Percentiles rank a stretch among this genome's conserved stretches.
Evolutionary conservation across 2,113 vertebrate species (phyloP).

Genomic region (Cyrtonyx montezumae): DNA sequence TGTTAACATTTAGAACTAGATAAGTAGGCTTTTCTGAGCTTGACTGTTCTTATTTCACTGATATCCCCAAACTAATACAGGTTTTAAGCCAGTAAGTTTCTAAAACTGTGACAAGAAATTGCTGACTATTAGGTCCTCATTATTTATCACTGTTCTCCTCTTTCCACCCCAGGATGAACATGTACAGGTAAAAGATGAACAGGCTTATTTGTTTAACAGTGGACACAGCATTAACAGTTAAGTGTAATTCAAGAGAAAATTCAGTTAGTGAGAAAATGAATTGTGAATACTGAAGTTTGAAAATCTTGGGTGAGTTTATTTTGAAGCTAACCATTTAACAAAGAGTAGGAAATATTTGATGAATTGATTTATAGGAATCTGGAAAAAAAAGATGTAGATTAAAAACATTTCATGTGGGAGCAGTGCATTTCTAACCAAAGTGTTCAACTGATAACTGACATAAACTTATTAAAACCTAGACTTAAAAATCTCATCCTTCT

Average conservation of each 20-base stretch:
- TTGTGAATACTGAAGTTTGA: not conserved
- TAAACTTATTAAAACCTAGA: constrained; percentile 61
- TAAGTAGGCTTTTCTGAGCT: not conserved
- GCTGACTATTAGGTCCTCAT: not conserved
- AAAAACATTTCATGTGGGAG: not conserved
- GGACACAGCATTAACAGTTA: not conserved
- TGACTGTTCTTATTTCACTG: not conserved
- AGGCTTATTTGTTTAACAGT: not conserved
- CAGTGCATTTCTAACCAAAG: constrained; percentile 12
- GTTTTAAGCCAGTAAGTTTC: not conserved
- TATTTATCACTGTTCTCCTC: not conserved
- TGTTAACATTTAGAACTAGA: not conserved
- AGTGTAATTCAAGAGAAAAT: not conserved
- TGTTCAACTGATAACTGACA: constrained; percentile 36
- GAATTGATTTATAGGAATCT: constrained; percentile 15
- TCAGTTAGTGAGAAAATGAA: not conserved
- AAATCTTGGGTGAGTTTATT: not conserved
- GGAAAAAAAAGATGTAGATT: not conserved
- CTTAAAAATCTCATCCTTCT: constrained; percentile 48
- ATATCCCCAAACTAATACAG: not conserved
- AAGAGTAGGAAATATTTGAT: constrained; percentile 20
- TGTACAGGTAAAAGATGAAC: not conserved
- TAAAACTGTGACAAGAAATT: not conserved
- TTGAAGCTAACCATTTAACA: constrained; percentile 2
- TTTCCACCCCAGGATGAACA: not conserved